Evolutionary conservation across 2,888 invertebrate genomes (phyloP), one percentile per base, ranked within the genome.

Genomic region (Melitaea athalia): DNA sequence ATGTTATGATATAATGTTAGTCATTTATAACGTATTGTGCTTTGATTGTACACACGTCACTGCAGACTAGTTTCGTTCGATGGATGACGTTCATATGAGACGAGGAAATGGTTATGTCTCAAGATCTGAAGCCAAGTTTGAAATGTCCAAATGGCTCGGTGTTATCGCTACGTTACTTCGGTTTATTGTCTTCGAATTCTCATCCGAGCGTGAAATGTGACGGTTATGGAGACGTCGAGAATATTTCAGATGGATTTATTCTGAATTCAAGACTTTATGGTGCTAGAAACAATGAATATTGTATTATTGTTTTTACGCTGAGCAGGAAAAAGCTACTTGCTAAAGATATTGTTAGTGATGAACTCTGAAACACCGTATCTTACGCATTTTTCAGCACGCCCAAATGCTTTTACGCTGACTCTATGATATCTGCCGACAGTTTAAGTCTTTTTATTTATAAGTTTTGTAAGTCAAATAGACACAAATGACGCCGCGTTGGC

Each of bases 1-100:
- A 76, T 74, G 81, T 71, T 66, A 64, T 73, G 76, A 72, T 76
- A 78, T 88, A 89, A 89, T 88, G 88, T 81, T 79, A 76, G 82
- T 85, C 81, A 91, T 92, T 88, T 87, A 91, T 91, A 91, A 90
- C 85, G 89, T 90, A 92, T 92, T 92, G 92, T 92, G 85, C 87
- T 91, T 90, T 91, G 92, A 92, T 92, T 88, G 88, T 81, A 79
- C 77, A 79, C 77, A 84, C 82, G 88, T 89, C 86, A 85, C 82
- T 83, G 83, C 82, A 83, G 85, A 80, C 78, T 87, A 86, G 89
- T 86, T 85, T 80, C 79, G 76, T 83, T 77, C 78, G 80, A 87
- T 83, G 84, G 84, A 88, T 88, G 84, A 79, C 77, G 77, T 76
- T 81, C 80, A 78, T 84, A 87, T 84, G 88, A 79, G 63, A 69